Evolutionary conservation across 2,113 vertebrate genomes (phyloP), one percentile per base, ranked within the genome.

Genomic region (Collichthys lucidus): DNA sequence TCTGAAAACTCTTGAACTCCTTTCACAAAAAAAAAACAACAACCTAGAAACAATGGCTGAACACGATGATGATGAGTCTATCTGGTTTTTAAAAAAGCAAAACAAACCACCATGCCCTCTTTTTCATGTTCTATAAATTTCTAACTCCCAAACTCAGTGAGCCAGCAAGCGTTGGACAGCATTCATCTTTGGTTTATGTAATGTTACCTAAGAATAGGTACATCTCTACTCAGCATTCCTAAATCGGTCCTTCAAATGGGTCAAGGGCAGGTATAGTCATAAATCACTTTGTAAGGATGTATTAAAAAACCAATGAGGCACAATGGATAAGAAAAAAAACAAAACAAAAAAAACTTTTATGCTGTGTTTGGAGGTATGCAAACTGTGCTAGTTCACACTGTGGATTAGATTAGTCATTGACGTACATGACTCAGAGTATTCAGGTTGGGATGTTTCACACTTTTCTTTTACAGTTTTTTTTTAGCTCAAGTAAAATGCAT

Each of bases 121-220:
- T 79, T 88, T 88, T 85, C 42, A 84, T 81, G 70, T 86, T 86
- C 80, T 87, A 91, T 81, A 89, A 71, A 89, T 88, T 85, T 73
- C 80, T 74, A 46, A 85, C 85, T 82, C 60, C 72, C 31, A 56
- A 78, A 71, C 74, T 76, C 63, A n/a, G 79, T 64, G 87, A 89
- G 82, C 82, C 86, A 89, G 83, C 60, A 84, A 84, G 86, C 62
- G 65, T 70, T 57, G 55, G 79, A 86, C 71, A 84, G 62, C 79
- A 86, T 89, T 85, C 74, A 88, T 89, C 79, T 89, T 56, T 74
- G 81, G 65, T 86, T 93, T 93, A 93, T 83, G 84, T 88, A 93
- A 92, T 88, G 44, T 83, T 70, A 80, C 85, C 84, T 69, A 88
- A 90, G 86, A 92, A 94, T 92, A 92, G 91, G 64, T 74, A 53